phyloP scores from a whole-genome alignment of 2,113 vertebrate species.

The Hydrolagus affinis region DNA sequence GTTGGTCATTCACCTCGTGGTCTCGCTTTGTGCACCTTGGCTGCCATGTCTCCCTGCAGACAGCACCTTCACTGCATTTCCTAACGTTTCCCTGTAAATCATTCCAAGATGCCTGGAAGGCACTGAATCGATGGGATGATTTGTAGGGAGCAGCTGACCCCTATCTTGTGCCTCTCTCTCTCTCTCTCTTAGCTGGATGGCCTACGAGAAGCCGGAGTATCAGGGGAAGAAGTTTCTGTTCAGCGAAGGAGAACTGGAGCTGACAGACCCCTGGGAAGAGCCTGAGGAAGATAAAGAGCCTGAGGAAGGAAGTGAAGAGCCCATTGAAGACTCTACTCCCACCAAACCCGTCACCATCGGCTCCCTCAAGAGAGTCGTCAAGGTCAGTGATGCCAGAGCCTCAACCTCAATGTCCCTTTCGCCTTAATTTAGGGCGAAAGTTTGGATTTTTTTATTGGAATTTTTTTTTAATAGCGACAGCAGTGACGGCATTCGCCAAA shows the following conservation, averaged over 20 bases:
- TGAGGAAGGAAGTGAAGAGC: neutral
- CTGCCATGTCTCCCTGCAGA: too few relatives aligned
- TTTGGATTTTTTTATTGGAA: neutral
- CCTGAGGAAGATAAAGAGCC: conserved; percentile 40
- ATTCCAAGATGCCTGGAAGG: too few relatives aligned
- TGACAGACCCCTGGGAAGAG: conserved; percentile 50
- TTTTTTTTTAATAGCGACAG: neutral
- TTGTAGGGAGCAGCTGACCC: neutral
- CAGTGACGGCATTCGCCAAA: neutral
- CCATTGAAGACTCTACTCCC: conserved; percentile 29
- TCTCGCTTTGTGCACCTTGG: too few relatives aligned
- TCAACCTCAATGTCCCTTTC: too few relatives aligned
- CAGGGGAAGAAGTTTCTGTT: conserved; percentile 76
- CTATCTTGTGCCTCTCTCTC: conserved; percentile 11
- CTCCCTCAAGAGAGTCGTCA: conserved; percentile 72
- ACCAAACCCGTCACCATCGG: conserved; percentile 58
- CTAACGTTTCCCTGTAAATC: too few relatives aligned
- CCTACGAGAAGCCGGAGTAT: conserved; percentile 81
- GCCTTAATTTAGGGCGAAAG: too few relatives aligned
- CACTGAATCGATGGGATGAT: too few relatives aligned
- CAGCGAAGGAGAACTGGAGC: conserved; percentile 75
- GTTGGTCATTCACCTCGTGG: too few relatives aligned
- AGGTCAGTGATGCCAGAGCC: conserved; percentile 52
- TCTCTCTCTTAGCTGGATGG: conserved; percentile 66
- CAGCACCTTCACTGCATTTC: too few relatives aligned